phyloP scores from a whole-genome alignment of 2,113 vertebrate species.

The Cavia porcellus region DNA sequence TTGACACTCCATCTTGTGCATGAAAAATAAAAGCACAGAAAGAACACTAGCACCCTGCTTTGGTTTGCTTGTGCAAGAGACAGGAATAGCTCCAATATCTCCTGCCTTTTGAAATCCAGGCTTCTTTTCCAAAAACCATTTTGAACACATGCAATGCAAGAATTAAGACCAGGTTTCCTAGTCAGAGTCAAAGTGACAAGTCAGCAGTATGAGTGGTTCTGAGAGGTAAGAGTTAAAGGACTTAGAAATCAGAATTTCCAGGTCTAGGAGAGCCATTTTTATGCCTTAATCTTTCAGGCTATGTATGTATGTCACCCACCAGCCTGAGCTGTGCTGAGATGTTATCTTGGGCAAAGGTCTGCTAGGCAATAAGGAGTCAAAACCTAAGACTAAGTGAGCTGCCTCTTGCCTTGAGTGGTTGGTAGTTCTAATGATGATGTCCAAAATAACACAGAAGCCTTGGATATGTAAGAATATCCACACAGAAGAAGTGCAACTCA shows the following conservation, averaged over 20 bases:
- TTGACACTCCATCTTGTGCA: background rate
- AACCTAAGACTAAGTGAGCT: background rate
- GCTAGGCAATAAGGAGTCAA: background rate
- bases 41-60: conserved; percentile 10
- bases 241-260: conserved; percentile 43
- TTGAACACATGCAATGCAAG: conserved; percentile 51
- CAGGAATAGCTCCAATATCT: conserved; percentile 40
- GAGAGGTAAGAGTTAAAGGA: conserved; percentile 6
- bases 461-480: background rate
- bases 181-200: conserved; percentile 55
- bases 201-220: conserved; percentile 14
- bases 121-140: conserved; percentile 53
- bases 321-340: background rate
- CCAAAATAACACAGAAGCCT: conserved; percentile 27
- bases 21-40: conserved; percentile 35
- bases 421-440: conserved; percentile 43
- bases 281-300: background rate
- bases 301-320: background rate
- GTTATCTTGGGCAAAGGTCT: background rate
- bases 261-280: background rate
- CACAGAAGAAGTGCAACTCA: background rate
- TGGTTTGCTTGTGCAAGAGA: conserved; percentile 45
- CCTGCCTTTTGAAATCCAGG: conserved; percentile 51
- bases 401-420: background rate
- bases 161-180: conserved; percentile 66